Conservation (phyloP, 2,797 vertebrate genomes). For the Schizopygopsis pylzovi region DNA sequence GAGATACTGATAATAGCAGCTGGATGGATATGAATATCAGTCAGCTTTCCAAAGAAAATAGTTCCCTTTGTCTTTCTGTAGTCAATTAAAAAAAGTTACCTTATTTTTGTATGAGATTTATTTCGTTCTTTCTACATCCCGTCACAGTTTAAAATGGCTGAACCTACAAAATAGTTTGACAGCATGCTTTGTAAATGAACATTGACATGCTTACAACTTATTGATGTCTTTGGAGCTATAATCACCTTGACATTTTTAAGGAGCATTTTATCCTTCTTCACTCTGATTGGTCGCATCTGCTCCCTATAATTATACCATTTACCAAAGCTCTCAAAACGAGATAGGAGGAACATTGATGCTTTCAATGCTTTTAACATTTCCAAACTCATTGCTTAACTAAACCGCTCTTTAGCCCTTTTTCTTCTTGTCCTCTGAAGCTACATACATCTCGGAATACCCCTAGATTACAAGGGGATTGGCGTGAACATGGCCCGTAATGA, state of each 20-base stretch:
- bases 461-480: slow-evolving; percentile 79
- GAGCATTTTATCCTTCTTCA: slow-evolving; percentile 14
- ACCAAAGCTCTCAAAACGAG: background rate
- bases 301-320: slow-evolving; percentile 32
- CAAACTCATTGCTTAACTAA: slow-evolving; percentile 41
- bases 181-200: slow-evolving; percentile 3
- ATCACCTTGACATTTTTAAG: background rate
- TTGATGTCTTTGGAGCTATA: slow-evolving; percentile 1
- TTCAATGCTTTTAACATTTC: slow-evolving; percentile 37
- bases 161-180: background rate
- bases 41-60: slow-evolving; percentile 46
- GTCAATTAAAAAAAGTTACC: background rate
- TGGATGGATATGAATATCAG: slow-evolving; percentile 38
- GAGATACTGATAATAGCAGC: slow-evolving; percentile 28
- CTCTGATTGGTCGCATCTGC: background rate
- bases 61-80: slow-evolving; percentile 39
- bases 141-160: background rate
- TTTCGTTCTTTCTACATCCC: background rate
- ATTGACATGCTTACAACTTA: slow-evolving; percentile 13
- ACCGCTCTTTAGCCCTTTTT: slow-evolving; percentile 44
- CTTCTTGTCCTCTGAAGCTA: slow-evolving; percentile 40
- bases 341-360: slow-evolving; percentile 4
- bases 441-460: slow-evolving; percentile 66
- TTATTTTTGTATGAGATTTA: slow-evolving; percentile 16
- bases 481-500: slow-evolving; percentile 78